Evolutionary conservation across 2,888 invertebrate genomes (phyloP).

Genomic region (Volucella zonaria): DNA sequence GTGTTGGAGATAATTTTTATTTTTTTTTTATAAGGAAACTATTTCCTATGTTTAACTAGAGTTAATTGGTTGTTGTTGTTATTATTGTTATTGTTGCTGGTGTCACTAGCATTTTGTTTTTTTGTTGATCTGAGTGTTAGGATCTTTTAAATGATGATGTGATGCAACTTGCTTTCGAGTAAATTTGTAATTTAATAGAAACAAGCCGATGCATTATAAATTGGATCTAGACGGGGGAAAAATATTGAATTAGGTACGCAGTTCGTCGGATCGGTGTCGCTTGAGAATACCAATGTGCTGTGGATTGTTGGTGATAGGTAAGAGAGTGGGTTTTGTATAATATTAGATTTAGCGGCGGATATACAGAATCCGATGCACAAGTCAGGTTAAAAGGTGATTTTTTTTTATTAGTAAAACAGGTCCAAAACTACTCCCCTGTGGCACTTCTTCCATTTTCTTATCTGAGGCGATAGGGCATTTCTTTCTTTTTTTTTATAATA

Average conservation of each 20-base stretch:
- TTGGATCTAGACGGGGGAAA: constrained; percentile 25
- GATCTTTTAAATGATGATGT: constrained; percentile 54
- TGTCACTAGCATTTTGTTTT: constrained; percentile 58
- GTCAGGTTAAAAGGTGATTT: too few species aligned
- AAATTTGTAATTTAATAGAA: constrained; percentile 76
- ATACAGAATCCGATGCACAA: too few species aligned
- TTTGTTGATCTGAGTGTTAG: constrained; percentile 35
- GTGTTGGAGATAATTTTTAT: constrained; percentile 44
- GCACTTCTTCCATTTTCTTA: too few species aligned
- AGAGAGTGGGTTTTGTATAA: too few species aligned
- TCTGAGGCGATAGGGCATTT: too few species aligned
- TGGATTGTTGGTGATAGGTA: not conserved
- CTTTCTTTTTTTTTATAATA: too few species aligned
- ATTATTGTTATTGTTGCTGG: constrained; percentile 28
- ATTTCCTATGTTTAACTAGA: constrained; percentile 57
- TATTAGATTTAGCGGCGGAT: too few species aligned
- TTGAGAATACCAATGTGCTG: constrained; percentile 46
- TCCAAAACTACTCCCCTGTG: too few species aligned
- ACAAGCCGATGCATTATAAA: constrained; percentile 76
- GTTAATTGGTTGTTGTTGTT: constrained; percentile 18
- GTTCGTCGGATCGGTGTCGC: not conserved
- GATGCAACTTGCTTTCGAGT: constrained; percentile 76
- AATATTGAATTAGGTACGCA: constrained; percentile 5
- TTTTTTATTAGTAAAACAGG: too few species aligned
- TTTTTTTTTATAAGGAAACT: constrained; percentile 46